These are phyloP conservation scores for Colinus virginianus DNA, from an alignment of 2,113 vertebrate genomes.

Conservation along the genomic window DNA sequence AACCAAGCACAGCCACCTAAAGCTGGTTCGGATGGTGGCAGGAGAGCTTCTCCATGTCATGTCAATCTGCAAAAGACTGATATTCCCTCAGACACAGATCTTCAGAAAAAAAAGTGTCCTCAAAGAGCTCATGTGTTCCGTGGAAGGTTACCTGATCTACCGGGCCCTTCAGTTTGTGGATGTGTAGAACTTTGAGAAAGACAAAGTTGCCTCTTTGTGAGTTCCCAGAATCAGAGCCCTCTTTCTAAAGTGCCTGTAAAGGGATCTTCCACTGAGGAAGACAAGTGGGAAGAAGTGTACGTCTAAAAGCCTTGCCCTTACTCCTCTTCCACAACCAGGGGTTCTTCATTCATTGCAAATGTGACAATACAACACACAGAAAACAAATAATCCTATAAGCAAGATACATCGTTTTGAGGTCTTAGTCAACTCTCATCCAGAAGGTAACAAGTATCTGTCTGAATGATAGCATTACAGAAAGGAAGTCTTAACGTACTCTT, in stretches of 20 bases:
- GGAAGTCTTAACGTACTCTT: neutral
- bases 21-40: neutral
- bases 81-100: neutral
- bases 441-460: conserved; percentile 6
- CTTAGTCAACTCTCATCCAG: conserved; percentile 9
- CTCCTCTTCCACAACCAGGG: neutral
- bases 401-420: neutral
- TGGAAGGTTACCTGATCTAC: neutral
- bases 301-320: neutral
- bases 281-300: neutral
- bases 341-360: neutral
- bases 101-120: neutral
- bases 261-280: neutral
- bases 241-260: neutral
- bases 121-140: neutral
- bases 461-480: conserved; percentile 1
- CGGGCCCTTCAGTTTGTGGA: neutral
- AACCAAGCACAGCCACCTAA: neutral
- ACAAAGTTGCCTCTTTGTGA: neutral
- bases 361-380: neutral
- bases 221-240: neutral
- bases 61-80: neutral
- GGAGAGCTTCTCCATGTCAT: neutral
- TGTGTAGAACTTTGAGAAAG: neutral
- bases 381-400: neutral